Base-by-base conservation (phyloP, 2,888 invertebrate genomes). In the Drosophila niveifrons region DNA sequence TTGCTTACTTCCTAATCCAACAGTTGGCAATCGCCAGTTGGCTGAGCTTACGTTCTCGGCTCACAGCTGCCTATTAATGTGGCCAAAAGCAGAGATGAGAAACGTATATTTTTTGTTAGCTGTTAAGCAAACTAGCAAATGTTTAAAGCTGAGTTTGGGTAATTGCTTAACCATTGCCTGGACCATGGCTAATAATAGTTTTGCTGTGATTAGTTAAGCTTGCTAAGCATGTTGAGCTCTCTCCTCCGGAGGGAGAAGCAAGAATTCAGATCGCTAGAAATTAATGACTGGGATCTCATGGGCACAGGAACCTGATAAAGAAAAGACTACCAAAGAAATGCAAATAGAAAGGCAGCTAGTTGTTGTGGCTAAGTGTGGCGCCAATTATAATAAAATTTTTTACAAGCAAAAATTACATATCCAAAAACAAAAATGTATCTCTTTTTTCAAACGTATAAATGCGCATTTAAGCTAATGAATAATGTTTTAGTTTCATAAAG, bases 31-130 rank as follows among this genome's bases (percentile, higher is more conserved):
- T 41, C 53, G 36, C 18, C 72, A 72, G 59, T 72, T 72, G 66
- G 51, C 9, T 52, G 52, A 52, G 58, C 11, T 66, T 11, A 31
- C 46, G 43, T 50, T 74, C 74, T 66, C 44, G 28, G 28, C 75
- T 51, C 18, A 43, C 75, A 78, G 56, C 78, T 66, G 80, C 86
- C 67, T 77, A 69, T 88, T 88, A 83, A 75, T 78, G 59, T 88
- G 86, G 82, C 71, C 88, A 72, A 71, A 64, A 51, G 48, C 41
- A 48, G 28, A 65, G 74, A 66, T 65, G 72, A 44, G 72, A 79
- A 85, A 75, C 70, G 82, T 47, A 23, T 36, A 4, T 36, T 36
- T 77, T 57, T 68, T 59, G 67, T 57, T 67, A 64, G 59, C 58
- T 65, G 18, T 36, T 48, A 44, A 43, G 47, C 52, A 17, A 51